Percentiles rank a stretch among this genome's conserved stretches.
phyloP scores from a whole-genome alignment of 2,888 invertebrate genomes.

The Tiliacea aurago region DNA sequence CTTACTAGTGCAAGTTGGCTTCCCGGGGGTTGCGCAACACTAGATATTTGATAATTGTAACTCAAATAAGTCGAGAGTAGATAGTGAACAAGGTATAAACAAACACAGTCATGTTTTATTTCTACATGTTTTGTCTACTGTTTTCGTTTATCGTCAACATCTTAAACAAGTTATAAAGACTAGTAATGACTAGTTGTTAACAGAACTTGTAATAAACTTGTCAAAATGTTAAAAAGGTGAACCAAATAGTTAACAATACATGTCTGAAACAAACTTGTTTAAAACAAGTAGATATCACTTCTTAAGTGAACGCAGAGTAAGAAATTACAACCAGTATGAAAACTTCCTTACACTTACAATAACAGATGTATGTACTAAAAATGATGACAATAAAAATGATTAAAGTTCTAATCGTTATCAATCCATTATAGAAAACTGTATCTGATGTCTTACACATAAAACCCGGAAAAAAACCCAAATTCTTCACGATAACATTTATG shows the following conservation, averaged over 20 bases:
- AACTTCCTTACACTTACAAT: slow-evolving; percentile 12
- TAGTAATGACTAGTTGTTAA: too few relatives aligned
- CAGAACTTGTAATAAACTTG: too few relatives aligned
- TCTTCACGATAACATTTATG: background rate
- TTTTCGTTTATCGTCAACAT: too few relatives aligned
- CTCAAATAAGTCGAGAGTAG: background rate
- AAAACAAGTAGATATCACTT: background rate
- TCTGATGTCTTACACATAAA: background rate
- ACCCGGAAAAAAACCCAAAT: background rate
- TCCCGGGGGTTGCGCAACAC: background rate
- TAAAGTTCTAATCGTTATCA: background rate
- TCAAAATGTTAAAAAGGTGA: too few relatives aligned
- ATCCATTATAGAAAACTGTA: background rate
- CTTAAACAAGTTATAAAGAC: too few relatives aligned
- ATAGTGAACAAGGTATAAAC: background rate
- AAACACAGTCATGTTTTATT: too few relatives aligned
- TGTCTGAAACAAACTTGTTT: background rate
- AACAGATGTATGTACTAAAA: background rate
- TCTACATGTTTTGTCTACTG: too few relatives aligned
- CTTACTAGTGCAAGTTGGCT: background rate
- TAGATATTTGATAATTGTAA: background rate
- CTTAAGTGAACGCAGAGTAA: background rate
- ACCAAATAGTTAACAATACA: background rate
- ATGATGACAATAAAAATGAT: too few relatives aligned
- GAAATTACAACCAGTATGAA: background rate